phyloP scores from a whole-genome alignment of 2,113 vertebrate species.

The Grallaria varia region DNA sequence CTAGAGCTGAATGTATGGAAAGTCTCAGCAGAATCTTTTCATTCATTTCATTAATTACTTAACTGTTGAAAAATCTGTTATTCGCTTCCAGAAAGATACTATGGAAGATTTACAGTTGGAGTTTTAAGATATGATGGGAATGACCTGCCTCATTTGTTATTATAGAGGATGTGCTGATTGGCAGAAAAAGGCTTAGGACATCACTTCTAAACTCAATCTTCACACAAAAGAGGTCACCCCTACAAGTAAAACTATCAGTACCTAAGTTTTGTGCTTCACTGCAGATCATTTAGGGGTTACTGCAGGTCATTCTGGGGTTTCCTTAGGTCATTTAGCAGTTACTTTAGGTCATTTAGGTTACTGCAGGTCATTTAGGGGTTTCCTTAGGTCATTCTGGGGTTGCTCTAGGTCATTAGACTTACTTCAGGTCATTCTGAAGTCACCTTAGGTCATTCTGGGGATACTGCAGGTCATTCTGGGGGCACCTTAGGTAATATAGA shows the following conservation, averaged over 20 bases:
- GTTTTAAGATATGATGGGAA: background rate
- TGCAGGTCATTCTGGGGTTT: too few relatives aligned
- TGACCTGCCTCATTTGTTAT: background rate
- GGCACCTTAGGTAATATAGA: too few relatives aligned
- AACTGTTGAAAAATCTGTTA: constrained; percentile 6
- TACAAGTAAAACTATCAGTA: background rate
- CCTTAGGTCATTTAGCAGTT: too few relatives aligned
- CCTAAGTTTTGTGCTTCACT: background rate
- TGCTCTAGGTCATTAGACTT: too few relatives aligned
- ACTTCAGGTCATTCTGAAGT: too few relatives aligned
- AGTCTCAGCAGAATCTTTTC: background rate
- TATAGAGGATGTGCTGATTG: background rate
- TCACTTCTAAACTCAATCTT: background rate
- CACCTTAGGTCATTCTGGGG: too few relatives aligned
- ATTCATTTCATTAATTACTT: constrained; percentile 22
- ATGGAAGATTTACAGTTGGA: background rate
- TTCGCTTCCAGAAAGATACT: background rate
- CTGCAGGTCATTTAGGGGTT: too few relatives aligned
- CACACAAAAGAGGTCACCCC: background rate
- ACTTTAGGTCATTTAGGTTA: too few relatives aligned
- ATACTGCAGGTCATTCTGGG: too few relatives aligned
- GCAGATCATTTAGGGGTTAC: too few relatives aligned
- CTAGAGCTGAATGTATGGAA: background rate
- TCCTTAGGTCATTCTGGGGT: too few relatives aligned
- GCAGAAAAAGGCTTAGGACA: background rate